Base-by-base conservation (phyloP, 2,888 invertebrate species). In the Villa cingulata region DNA sequence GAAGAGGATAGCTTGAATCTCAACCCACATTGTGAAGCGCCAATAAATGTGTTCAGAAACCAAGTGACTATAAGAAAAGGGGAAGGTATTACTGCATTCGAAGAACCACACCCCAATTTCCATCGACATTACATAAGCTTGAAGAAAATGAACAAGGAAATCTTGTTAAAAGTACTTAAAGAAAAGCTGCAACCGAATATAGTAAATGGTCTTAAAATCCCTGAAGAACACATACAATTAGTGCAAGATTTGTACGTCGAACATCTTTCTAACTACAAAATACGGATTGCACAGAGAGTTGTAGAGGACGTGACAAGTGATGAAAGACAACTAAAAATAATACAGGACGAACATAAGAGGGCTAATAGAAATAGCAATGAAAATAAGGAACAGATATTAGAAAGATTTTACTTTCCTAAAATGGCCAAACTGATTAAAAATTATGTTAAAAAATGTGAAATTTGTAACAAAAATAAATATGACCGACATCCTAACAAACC, bases 351-450 rank as follows among this genome's bases (percentile, higher is more conserved):
- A 19, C 48, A 49, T 27, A 49, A 16, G 7, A 41, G 38, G 38
- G 46, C 50, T 4, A 44, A 50, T 32, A 17, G 49, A 18, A 50
- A 50, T 40, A 19, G 41, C 9, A 23, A 42, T 18, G 51, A 48
- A 45, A 47, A 48, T 17, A 48, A 51, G 16, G 39, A 41, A 12
- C 51, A 51, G 23, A 39, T 51, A 14, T 12, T 48, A 12, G 41
- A 46, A 40, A 51, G 40, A 20, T 47, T 47, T 9, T 40, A 40
- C 19, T 44, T 44, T 14, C 37, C 43, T 7, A 19, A 44, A 9
- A 44, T 44, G 37, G 12, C 37, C 15, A 27, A 15, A 4, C n/a
- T 37, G 23, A 44, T 37, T 15, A 44, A 44, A 37, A 44, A 37
- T n/a, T 43, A 20, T 37, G 37, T 20, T n/a, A 19, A 37, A 36